These are phyloP conservation scores for Pteropus rufus DNA, from an alignment of 2,797 vertebrate genomes.

Conservation along the genomic window DNA sequence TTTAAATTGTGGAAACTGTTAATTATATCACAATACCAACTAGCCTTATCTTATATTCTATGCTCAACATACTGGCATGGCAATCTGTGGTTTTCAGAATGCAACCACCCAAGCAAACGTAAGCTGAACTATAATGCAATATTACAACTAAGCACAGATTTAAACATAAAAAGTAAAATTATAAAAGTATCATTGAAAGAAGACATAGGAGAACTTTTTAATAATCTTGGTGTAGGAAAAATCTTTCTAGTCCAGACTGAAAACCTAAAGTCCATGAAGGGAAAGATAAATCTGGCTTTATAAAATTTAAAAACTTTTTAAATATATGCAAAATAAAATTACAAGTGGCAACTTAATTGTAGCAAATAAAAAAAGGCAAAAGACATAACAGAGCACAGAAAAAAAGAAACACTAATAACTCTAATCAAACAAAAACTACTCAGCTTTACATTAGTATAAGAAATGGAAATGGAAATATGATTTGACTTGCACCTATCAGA, in stretches of 20 bases:
- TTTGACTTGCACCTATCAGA: background rate
- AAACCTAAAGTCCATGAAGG: background rate
- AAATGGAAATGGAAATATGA: background rate
- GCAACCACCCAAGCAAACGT: background rate
- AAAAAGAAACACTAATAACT: background rate
- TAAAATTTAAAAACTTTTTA: background rate
- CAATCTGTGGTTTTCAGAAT: background rate
- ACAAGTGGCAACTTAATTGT: background rate
- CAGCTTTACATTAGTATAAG: background rate
- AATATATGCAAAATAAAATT: background rate
- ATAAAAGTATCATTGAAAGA: background rate
- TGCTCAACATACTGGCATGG: background rate
- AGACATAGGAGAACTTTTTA: background rate
- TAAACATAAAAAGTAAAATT: background rate
- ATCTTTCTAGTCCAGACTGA: background rate
- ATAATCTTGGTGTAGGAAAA: background rate
- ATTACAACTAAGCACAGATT: constrained; percentile 12
- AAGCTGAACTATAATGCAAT: background rate
- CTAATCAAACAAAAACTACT: background rate
- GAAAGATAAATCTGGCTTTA: background rate
- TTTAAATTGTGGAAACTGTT: background rate
- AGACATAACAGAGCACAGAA: background rate
- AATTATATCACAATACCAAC: background rate
- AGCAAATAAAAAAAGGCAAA: background rate
- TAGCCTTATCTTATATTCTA: background rate